Evolutionary conservation across 2,797 vertebrate species (phyloP).

Genomic region (Artibeus lituratus): DNA sequence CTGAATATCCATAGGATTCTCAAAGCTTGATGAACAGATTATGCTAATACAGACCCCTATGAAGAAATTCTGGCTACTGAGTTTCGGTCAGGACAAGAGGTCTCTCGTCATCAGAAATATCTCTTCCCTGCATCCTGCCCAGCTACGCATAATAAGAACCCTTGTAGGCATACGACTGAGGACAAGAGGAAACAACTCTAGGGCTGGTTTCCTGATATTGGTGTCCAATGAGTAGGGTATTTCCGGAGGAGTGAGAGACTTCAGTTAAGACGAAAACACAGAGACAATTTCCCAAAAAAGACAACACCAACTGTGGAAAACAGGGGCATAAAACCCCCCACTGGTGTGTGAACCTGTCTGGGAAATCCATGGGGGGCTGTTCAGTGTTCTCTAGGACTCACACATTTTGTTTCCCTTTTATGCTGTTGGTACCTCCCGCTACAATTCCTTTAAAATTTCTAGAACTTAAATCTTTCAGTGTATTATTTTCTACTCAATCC

Average conservation of each 20-base stretch:
- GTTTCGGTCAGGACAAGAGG: background rate
- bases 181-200: background rate
- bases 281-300: background rate
- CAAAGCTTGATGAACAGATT: background rate
- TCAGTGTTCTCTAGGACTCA: background rate
- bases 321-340: background rate
- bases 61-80: background rate
- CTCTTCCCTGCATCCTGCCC: background rate
- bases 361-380: background rate
- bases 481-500: background rate
- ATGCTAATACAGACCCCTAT: background rate
- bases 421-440: background rate
- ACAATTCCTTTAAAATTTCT: background rate
- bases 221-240: background rate
- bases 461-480: background rate
- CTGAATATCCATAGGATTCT: background rate
- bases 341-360: fast-evolving
- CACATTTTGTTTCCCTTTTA: background rate
- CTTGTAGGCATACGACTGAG: background rate
- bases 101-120: background rate
- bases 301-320: background rate
- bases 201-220: background rate
- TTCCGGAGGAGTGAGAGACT: background rate
- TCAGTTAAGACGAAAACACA: background rate
- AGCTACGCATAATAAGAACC: background rate